Conservation (phyloP, 2,113 vertebrate species). For the Camelus dromedarius region DNA sequence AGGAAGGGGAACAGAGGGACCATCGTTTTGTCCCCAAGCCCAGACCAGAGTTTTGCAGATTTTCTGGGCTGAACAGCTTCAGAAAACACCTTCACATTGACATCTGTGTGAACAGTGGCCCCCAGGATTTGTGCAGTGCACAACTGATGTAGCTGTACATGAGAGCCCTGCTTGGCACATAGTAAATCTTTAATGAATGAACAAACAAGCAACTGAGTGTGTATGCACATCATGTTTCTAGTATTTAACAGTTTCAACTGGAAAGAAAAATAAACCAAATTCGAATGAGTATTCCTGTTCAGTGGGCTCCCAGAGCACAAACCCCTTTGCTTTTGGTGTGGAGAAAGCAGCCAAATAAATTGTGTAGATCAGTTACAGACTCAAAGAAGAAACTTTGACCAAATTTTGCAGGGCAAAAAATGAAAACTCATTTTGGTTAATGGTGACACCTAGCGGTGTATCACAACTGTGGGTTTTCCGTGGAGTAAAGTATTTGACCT, state of each 20-base stretch:
- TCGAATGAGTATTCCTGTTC: background rate
- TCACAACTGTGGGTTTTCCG: conserved; percentile 22
- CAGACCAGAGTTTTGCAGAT: background rate
- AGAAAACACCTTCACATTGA: background rate
- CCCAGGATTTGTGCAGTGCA: background rate
- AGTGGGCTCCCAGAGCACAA: background rate
- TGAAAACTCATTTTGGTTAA: conserved; percentile 57
- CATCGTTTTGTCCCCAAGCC: background rate
- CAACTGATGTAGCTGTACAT: background rate
- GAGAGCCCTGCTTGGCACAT: background rate
- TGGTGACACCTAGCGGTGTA: conserved; percentile 78
- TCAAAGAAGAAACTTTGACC: background rate
- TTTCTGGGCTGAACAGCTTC: background rate
- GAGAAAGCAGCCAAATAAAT: background rate
- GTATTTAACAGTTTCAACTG: conserved; percentile 13
- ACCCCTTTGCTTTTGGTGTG: background rate
- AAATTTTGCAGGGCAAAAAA: background rate
- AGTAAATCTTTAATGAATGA: background rate
- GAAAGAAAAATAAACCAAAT: conserved; percentile 51
- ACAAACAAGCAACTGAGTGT: background rate
- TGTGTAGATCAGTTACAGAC: background rate
- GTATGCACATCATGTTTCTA: background rate
- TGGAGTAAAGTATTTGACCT: background rate
- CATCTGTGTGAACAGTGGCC: fast-evolving
- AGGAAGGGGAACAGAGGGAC: background rate